phyloP scores from a whole-genome alignment of 2,113 vertebrate species.

The Galbula dea region DNA sequence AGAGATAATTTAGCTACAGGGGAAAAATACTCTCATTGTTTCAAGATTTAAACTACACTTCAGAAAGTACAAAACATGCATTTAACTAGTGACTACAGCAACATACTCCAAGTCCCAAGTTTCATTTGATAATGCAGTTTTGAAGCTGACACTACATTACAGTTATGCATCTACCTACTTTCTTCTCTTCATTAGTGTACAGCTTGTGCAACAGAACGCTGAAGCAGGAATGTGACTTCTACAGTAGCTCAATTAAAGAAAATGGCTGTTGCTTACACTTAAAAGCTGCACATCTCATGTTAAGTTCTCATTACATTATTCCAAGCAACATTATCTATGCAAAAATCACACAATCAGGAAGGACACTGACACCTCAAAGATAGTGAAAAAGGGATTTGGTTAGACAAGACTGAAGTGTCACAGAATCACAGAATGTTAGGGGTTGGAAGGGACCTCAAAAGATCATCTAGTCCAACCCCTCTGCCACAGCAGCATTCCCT shows the following conservation, averaged over 20 bases:
- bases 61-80: not conserved
- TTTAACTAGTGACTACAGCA: not conserved
- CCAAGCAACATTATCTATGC: not conserved
- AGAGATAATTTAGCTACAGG: not conserved
- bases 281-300: not conserved
- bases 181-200: not conserved
- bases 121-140: not conserved
- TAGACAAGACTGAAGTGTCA: not conserved
- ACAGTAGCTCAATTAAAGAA: not conserved
- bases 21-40: not conserved
- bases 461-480: too few relatives aligned
- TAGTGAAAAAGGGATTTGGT: not conserved
- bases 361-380: not conserved
- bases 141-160: not conserved
- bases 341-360: not conserved
- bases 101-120: not conserved
- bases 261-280: rapidly evolving
- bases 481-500: too few relatives aligned
- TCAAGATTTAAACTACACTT: not conserved
- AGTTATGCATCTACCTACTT: not conserved
- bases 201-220: not conserved
- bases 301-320: not conserved
- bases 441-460: too few relatives aligned
- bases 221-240: not conserved
- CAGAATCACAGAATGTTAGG: too few relatives aligned